Evolutionary conservation across 2,113 vertebrate genomes (phyloP).

Genomic region (Erythrocercus mccallii): DNA sequence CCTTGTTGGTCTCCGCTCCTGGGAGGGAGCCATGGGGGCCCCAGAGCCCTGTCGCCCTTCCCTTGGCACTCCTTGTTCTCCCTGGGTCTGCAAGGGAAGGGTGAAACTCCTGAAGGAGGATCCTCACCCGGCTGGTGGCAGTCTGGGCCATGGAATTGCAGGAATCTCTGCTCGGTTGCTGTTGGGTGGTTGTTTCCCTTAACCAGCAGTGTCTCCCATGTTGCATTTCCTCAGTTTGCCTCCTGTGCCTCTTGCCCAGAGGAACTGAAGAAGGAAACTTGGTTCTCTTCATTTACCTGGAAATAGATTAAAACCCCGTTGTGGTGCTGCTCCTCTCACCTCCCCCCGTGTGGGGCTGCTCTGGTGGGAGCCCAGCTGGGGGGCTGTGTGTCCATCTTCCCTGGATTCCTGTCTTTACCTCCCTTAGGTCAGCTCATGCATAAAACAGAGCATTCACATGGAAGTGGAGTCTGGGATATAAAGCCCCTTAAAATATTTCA

Average conservation of each 20-base stretch:
- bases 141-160: background rate
- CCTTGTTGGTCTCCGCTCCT: background rate
- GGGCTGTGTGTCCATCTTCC: background rate
- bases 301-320: background rate
- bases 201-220: background rate
- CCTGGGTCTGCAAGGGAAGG: background rate
- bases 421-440: background rate
- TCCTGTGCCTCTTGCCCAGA: constrained; percentile 49
- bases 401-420: background rate
- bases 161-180: background rate
- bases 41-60: background rate
- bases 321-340: background rate
- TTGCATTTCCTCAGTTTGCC: constrained; percentile 45
- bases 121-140: background rate
- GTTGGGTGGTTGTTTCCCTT: background rate
- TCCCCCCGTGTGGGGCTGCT: background rate
- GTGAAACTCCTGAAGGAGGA: background rate
- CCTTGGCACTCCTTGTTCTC: background rate
- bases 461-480: background rate
- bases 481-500: background rate
- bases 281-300: background rate
- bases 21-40: background rate
- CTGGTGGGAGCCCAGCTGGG: background rate
- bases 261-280: constrained; percentile 31
- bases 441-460: rapidly evolving